Percentiles rank a stretch among this genome's conserved stretches.
phyloP scores from a whole-genome alignment of 1,140 invertebrate genomes.

The Ostrea edulis region DNA sequence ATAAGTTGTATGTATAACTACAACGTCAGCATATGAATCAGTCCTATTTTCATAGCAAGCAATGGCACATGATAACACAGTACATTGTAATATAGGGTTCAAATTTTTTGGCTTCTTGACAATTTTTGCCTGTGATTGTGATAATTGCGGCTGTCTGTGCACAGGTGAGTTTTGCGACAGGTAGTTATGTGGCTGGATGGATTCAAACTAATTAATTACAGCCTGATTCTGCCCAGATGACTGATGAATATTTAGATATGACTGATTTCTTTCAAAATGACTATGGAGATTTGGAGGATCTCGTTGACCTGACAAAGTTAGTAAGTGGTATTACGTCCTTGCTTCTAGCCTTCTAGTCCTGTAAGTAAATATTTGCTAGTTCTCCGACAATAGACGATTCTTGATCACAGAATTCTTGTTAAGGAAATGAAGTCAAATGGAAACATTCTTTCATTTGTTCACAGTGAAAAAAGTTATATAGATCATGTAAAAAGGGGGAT shows the following conservation, averaged over 20 bases:
- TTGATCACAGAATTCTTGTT: background rate
- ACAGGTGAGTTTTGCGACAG: conserved; percentile 2
- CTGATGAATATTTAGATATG: background rate
- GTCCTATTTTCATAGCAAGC: conserved; percentile 33
- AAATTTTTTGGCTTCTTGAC: conserved; percentile 33
- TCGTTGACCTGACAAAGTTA: background rate
- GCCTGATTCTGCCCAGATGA: background rate
- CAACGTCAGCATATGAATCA: conserved; percentile 36
- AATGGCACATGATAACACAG: conserved; percentile 26
- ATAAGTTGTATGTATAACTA: conserved; percentile 12
- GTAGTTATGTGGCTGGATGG: background rate
- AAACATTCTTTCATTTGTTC: conserved; percentile 36
- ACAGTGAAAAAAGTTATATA: conserved; percentile 30
- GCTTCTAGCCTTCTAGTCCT: background rate
- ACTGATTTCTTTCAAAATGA: background rate
- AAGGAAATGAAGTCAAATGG: conserved; percentile 20
- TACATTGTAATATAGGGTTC: conserved; percentile 9
- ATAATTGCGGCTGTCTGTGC: background rate
- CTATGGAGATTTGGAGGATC: background rate
- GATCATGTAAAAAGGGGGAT: background rate
- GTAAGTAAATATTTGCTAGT: conserved; percentile 20
- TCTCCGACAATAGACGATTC: background rate
- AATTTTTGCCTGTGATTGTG: conserved; percentile 34
- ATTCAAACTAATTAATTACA: conserved; percentile 24
- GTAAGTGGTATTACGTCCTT: background rate